A percentile compares a stretch with the other conserved stretches of the same genome.
Conservation (phyloP, 1,140 invertebrate genomes). For the Oryctes rhinoceros region DNA sequence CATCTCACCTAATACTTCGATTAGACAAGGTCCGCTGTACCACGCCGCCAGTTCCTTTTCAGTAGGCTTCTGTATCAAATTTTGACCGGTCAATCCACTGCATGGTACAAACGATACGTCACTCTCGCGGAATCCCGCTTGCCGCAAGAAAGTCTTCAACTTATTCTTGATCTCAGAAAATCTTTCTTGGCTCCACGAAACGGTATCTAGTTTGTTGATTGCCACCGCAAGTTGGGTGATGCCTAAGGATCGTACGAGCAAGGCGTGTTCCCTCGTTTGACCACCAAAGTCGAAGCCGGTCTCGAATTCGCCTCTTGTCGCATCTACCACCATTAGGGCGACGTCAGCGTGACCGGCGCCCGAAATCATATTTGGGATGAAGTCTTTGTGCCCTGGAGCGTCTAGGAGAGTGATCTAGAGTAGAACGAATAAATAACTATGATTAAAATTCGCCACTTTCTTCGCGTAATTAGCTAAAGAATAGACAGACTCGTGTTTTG, state of each 20-base stretch:
- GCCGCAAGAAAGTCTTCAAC: conserved; percentile 88
- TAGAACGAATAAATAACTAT: too few relatives aligned
- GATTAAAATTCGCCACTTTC: too few relatives aligned
- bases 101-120: conserved; percentile 94
- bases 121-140: conserved; percentile 91
- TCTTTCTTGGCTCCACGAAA: conserved; percentile 79
- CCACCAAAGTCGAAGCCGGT: conserved; percentile 97
- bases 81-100: conserved; percentile 94
- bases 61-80: conserved; percentile 78
- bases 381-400: conserved; percentile 98
- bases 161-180: conserved; percentile 89
- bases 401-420: conserved; percentile 83
- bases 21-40: conserved; percentile 85
- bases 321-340: conserved; percentile 94
- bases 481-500: too few relatives aligned
- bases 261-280: conserved; percentile 96
- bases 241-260: conserved; percentile 91
- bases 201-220: conserved; percentile 87
- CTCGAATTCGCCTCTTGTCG: conserved; percentile 96
- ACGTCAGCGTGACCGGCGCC: conserved; percentile 98
- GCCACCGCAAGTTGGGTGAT: conserved; percentile 87
- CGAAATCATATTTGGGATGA: conserved; percentile 99
- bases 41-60: conserved; percentile 77
- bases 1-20: conserved; percentile 80
- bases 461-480: too few relatives aligned